Evolutionary conservation across 2,113 vertebrate genomes (phyloP), one percentile per base, ranked within the genome.

Genomic region (Rissa tridactyla): DNA sequence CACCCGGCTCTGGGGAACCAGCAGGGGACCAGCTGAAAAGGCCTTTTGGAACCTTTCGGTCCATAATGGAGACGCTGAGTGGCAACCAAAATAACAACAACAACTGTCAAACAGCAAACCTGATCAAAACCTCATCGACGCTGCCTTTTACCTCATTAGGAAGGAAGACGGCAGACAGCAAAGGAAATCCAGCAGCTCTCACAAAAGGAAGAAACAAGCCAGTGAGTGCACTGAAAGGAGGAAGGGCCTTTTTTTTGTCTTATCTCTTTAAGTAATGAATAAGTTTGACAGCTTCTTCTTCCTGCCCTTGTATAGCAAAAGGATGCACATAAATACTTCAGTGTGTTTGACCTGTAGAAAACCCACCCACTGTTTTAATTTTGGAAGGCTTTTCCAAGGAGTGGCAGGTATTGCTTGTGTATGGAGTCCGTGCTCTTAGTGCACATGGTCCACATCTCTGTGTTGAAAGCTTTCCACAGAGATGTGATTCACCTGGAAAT

Each of bases 41-140:
- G 25, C 98, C 99, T 21, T 99, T 99, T 51, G 99, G 99, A 92
- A 98, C 99, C 11, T 99, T 99, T 86, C 98, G 99, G 44, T 99
- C 99, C 95, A 99, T 99, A 94, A 99, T 99, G 99, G 99, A 99
- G 94, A 98, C 99, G 0, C 97, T 99, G 66, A 99, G 99, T 72
- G 99, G 99, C 44, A 99, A 99, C 97, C 98, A 99, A 82, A 99
- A 99, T 96, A 99, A 99, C 97, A 99, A 99, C 97, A 99, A 99
- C 93, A 98, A 98, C 73, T 96, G 91, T 81, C 98, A 98, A 77
- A 91, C 92, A 47, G 86, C 96, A 96, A 97, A 84, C 77, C 95
- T 97, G 47, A 93, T 96, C 47, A 99, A 98, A 98, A 97, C 98
- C 72, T 95, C 94, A 79, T 97, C 97, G 2, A 98, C 96, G 0